phyloP scores from a whole-genome alignment of 2,888 invertebrate species.

The Myopa testacea region DNA sequence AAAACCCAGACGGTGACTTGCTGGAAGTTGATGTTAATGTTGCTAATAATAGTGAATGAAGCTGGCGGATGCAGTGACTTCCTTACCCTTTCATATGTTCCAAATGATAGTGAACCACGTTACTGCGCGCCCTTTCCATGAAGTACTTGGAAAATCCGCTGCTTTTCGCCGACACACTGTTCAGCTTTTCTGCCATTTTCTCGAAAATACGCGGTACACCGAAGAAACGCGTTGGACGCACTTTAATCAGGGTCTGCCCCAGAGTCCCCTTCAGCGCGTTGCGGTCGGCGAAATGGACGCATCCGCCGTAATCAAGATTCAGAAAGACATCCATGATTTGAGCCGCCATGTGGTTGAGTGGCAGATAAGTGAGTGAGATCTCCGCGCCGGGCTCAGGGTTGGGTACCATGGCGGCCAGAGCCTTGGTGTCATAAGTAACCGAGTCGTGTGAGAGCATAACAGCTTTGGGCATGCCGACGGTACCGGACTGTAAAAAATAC shows the following conservation, averaged over 20 bases:
- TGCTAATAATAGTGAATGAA: background rate
- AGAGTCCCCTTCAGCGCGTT: conserved; percentile 88
- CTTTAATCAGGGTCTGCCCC: conserved; percentile 78
- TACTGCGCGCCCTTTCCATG: conserved; percentile 75
- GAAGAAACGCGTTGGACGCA: conserved; percentile 83
- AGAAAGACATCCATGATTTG: conserved; percentile 81
- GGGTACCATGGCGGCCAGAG: conserved; percentile 69
- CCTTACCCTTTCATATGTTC: conserved; percentile 72
- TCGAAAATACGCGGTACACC: conserved; percentile 94
- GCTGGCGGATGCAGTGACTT: background rate
- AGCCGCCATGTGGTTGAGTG: conserved; percentile 90
- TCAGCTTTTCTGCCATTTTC: conserved; percentile 89
- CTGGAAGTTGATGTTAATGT: conserved; percentile 14
- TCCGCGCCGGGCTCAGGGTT: conserved; percentile 72
- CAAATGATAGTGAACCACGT: conserved; percentile 73
- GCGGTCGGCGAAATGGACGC: conserved; percentile 85
- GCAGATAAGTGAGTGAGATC: conserved; percentile 81
- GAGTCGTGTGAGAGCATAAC: conserved; percentile 95
- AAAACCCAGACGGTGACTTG: conserved; percentile 41
- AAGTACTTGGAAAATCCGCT: conserved; percentile 78
- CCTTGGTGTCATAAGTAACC: conserved; percentile 75
- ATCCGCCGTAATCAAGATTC: conserved; percentile 55
- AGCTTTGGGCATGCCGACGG: conserved; percentile 88
- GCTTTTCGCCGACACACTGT: conserved; percentile 76
- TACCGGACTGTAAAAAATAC: conserved; percentile 77